These are phyloP conservation scores for Phoeniculus purpureus DNA, from an alignment of 2,797 vertebrate species.

Conservation along the genomic window DNA sequence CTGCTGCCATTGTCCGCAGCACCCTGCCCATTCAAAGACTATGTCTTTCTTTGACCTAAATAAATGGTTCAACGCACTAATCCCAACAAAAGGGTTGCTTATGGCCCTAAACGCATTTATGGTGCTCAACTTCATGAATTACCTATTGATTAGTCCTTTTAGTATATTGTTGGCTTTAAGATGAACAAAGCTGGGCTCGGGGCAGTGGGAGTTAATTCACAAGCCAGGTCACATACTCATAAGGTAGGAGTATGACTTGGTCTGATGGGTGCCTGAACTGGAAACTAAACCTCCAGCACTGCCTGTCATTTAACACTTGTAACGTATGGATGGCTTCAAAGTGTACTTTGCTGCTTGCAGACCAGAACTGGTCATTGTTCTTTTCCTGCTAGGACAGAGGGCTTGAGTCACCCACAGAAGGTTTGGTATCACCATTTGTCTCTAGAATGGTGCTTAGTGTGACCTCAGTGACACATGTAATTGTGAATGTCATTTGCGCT, in stretches of 20 bases:
- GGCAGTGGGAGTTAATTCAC: constrained; percentile 74
- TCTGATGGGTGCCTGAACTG: constrained; percentile 53
- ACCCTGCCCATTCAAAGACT: constrained; percentile 79
- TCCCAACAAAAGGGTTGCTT: constrained; percentile 81
- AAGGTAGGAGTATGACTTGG: constrained; percentile 46
- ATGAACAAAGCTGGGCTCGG: constrained; percentile 74
- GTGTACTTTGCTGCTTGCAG: background rate
- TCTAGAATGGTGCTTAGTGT: background rate
- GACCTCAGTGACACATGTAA: background rate
- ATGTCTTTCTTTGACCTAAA: constrained; percentile 89
- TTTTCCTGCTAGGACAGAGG: background rate
- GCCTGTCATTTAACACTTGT: background rate
- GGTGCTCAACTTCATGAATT: constrained; percentile 86
- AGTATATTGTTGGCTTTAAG: constrained; percentile 82
- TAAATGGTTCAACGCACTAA: constrained; percentile 84
- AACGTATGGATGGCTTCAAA: background rate
- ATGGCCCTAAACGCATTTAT: constrained; percentile 80
- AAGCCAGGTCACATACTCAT: constrained; percentile 79
- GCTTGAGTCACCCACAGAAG: background rate
- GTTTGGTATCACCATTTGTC: background rate
- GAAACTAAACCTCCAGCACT: background rate
- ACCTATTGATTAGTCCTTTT: constrained; percentile 89
- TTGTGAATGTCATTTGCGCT: background rate
- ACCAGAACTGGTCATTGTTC: background rate
- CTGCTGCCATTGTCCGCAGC: constrained; percentile 75